Evolutionary conservation across 1,140 invertebrate genomes (phyloP).

Genomic region (Thaumatotibia leucotreta): DNA sequence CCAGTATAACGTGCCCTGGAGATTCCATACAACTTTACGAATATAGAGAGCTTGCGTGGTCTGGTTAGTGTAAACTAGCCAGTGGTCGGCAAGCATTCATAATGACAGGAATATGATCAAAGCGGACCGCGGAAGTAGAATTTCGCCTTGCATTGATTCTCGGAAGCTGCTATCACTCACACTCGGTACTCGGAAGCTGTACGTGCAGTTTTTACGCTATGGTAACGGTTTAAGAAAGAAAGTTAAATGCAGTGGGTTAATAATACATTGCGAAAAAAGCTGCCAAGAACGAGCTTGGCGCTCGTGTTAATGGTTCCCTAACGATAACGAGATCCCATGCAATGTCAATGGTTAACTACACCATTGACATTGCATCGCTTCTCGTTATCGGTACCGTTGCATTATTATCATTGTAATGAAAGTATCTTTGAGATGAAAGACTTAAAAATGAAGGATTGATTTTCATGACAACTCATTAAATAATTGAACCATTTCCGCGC

Average conservation of each 20-base stretch:
- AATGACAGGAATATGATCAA: conserved; percentile 22
- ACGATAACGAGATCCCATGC: too few relatives aligned
- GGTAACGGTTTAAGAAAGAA: neutral
- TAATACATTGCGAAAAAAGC: neutral
- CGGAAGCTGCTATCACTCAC: conserved; percentile 52
- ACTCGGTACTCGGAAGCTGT: conserved; percentile 42
- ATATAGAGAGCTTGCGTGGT: neutral
- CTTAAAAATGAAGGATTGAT: too few relatives aligned
- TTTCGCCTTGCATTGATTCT: conserved; percentile 54
- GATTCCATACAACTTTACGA: too few relatives aligned
- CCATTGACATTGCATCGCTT: too few relatives aligned
- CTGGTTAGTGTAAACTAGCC: neutral
- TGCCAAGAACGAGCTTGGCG: neutral
- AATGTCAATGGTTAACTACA: too few relatives aligned
- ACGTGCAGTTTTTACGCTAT: conserved; percentile 30
- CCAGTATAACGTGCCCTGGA: neutral
- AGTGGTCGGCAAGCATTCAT: neutral
- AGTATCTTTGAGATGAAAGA: too few relatives aligned
- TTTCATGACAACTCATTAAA: too few relatives aligned
- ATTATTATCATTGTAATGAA: too few relatives aligned
- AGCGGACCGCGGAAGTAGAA: conserved; percentile 39
- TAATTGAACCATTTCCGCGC: too few relatives aligned
- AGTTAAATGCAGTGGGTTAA: neutral
- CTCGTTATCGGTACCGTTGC: too few relatives aligned
- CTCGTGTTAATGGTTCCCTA: neutral